Conservation (phyloP, 1,140 invertebrate species). For the Macrobrachium nipponense region DNA sequence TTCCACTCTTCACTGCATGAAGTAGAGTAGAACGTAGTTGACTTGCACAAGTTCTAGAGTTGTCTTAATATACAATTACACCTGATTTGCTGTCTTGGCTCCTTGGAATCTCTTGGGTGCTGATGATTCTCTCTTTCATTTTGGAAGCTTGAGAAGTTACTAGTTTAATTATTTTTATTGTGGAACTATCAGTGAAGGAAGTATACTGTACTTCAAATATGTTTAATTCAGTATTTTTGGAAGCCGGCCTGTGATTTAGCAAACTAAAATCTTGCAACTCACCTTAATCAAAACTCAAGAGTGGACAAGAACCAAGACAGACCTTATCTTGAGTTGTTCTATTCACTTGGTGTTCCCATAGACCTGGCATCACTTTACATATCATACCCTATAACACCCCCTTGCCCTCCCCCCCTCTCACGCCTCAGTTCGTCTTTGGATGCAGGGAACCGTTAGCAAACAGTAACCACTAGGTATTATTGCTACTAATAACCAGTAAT, state of each 20-base stretch:
- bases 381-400: neutral
- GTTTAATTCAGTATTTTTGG: too few relatives aligned
- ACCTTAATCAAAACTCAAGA: too few relatives aligned
- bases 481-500: too few relatives aligned
- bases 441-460: too few relatives aligned
- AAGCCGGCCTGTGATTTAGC: too few relatives aligned
- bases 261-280: too few relatives aligned
- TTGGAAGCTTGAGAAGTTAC: too few relatives aligned
- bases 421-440: neutral
- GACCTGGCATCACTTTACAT: neutral
- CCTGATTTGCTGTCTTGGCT: slow-evolving; percentile 11
- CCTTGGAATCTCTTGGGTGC: neutral
- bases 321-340: slow-evolving; percentile 48
- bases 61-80: slow-evolving; percentile 3
- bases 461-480: too few relatives aligned
- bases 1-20: slow-evolving; percentile 44
- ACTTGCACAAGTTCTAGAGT: slow-evolving; percentile 22
- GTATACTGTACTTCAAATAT: too few relatives aligned
- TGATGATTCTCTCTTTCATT: too few relatives aligned
- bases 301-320: slow-evolving; percentile 23
- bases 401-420: neutral
- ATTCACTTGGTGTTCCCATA: slow-evolving; percentile 37
- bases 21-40: slow-evolving; percentile 41
- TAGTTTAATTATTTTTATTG: too few relatives aligned
- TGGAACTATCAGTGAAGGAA: too few relatives aligned